Evolutionary conservation across 2,797 vertebrate species (phyloP).

Genomic region (Pyrocephalus nanus): DNA sequence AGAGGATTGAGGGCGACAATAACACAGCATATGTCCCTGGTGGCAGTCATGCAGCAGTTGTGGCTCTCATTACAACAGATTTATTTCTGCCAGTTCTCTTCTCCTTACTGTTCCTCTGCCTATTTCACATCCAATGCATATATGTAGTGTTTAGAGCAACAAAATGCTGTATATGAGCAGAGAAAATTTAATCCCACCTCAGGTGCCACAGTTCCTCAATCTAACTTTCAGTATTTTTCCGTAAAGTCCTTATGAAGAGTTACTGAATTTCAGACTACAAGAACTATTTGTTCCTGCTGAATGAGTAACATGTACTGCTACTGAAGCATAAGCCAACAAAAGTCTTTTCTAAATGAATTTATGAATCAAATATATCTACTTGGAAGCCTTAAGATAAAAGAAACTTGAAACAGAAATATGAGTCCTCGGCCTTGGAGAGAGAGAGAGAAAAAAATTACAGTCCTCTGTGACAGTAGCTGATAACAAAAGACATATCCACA

Average conservation of each 20-base stretch:
- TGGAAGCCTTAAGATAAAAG: constrained; percentile 56
- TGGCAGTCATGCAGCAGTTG: neutral
- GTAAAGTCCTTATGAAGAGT: neutral
- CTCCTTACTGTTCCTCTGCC: neutral
- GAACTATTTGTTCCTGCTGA: constrained; percentile 36
- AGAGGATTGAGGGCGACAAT: neutral
- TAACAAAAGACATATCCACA: constrained; percentile 36
- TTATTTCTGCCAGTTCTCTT: neutral
- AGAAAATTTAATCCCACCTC: neutral
- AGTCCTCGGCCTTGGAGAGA: constrained; percentile 1
- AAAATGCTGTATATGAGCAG: neutral
- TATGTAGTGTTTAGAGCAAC: neutral
- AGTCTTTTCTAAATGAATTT: constrained; percentile 57
- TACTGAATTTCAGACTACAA: neutral
- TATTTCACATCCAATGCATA: neutral
- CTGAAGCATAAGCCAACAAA: constrained; percentile 22
- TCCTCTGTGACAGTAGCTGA: constrained; percentile 10
- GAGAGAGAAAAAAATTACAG: neutral
- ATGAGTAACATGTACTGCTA: neutral
- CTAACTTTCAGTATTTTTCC: constrained; percentile 19
- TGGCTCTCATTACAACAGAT: neutral
- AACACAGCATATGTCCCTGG: neutral
- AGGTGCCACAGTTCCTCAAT: neutral
- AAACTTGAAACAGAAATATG: constrained; percentile 41
- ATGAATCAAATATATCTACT: constrained; percentile 53